Evolutionary conservation across 2,797 vertebrate genomes (phyloP).

Genomic region (Eutrigla gurnardus): DNA sequence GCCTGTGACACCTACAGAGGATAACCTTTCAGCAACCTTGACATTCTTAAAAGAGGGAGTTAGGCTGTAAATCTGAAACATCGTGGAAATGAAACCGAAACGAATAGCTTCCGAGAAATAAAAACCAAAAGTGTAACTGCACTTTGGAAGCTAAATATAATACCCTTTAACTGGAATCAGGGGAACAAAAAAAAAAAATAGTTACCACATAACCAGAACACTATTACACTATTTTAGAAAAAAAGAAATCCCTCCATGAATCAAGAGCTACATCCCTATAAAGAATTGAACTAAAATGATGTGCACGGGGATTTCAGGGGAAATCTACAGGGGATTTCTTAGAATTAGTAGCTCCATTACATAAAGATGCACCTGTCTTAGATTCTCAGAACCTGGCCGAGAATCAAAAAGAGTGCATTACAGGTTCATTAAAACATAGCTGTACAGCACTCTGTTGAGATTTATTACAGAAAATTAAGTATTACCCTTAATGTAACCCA

Average conservation of each 20-base stretch:
- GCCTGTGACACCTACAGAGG: background rate
- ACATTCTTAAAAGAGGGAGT: background rate
- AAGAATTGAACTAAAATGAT: background rate
- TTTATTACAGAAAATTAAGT: background rate
- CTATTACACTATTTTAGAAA: background rate
- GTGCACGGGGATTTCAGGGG: background rate
- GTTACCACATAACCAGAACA: background rate
- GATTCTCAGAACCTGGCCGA: constrained; percentile 6
- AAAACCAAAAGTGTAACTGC: background rate
- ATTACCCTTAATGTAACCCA: background rate
- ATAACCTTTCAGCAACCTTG: background rate
- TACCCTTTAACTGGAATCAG: background rate
- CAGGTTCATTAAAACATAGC: background rate
- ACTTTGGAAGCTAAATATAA: background rate
- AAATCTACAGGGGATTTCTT: background rate
- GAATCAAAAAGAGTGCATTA: constrained; percentile 1
- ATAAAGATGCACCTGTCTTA: background rate
- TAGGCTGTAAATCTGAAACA: background rate
- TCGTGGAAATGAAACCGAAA: constrained; percentile 7
- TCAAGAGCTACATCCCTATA: background rate
- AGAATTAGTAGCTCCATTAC: background rate
- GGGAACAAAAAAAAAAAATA: background rate
- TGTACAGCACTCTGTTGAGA: background rate
- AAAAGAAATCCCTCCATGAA: background rate
- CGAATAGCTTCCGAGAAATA: background rate